Evolutionary conservation across 1,140 invertebrate genomes (phyloP).

Genomic region (Zaprionus camerounensis): DNA sequence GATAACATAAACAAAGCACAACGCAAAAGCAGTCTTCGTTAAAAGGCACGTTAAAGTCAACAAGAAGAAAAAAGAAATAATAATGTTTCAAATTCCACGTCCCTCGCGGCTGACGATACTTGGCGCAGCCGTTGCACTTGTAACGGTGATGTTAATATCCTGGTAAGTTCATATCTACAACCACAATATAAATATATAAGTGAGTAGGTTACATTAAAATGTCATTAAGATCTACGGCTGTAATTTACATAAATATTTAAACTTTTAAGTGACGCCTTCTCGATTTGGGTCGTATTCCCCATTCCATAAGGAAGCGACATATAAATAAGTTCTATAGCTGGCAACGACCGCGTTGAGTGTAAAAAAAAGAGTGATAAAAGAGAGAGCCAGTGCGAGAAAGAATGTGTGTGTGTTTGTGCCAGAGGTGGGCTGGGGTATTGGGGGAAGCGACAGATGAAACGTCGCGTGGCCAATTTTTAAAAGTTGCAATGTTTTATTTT

Average conservation of each 20-base stretch:
- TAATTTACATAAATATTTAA: conserved; percentile 30
- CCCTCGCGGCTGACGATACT: conserved; percentile 52
- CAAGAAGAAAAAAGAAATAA: conserved; percentile 17
- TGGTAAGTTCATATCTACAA: conserved; percentile 53
- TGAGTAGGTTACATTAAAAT: not conserved
- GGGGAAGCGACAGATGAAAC: conserved; percentile 13
- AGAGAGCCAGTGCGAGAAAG: not conserved
- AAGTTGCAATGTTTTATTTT: conserved; percentile 79
- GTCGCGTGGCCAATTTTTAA: conserved; percentile 43
- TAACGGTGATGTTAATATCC: conserved; percentile 56
- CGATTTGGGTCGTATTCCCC: conserved; percentile 45
- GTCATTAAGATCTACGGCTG: conserved; percentile 12
- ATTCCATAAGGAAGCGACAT: conserved; percentile 32
- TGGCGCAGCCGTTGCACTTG: conserved; percentile 42
- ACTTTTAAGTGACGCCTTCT: conserved; percentile 27
- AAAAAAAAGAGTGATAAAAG: conserved; percentile 4
- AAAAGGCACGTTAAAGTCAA: not conserved
- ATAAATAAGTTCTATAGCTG: conserved; percentile 42
- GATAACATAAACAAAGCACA: conserved; percentile 11
- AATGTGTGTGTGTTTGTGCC: not conserved
- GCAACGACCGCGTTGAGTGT: conserved; percentile 15
- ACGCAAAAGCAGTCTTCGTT: conserved; percentile 15
- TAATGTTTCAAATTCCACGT: conserved; percentile 65
- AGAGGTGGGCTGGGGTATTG: not conserved
- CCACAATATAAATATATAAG: not conserved